These are phyloP conservation scores for Hydrocynus forskahlii DNA, from an alignment of 2,797 vertebrate species.

Conservation along the genomic window DNA sequence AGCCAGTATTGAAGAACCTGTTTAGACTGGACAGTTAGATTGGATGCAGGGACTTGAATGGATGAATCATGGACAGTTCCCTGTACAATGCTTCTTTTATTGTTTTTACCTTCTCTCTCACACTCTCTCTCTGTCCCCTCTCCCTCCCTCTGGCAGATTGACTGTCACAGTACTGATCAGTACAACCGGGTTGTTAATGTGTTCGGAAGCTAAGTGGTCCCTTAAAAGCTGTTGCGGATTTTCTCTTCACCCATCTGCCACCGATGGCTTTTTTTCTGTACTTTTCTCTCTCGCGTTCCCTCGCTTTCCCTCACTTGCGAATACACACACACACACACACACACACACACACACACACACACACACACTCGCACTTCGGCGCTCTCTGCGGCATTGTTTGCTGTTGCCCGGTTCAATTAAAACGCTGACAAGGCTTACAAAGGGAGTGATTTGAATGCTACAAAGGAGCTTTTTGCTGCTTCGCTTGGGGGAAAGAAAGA, in stretches of 20 bases:
- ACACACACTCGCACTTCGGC: slow-evolving; percentile 17
- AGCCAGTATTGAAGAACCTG: background rate
- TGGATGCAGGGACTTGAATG: background rate
- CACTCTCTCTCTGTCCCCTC: background rate
- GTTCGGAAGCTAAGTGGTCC: slow-evolving; percentile 17
- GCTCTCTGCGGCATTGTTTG: slow-evolving; percentile 53
- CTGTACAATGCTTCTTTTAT: slow-evolving; percentile 12
- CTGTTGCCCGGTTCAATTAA: slow-evolving; percentile 58
- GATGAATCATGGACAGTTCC: background rate
- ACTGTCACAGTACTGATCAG: slow-evolving; percentile 5
- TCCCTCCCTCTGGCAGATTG: slow-evolving; percentile 48
- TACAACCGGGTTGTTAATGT: slow-evolving; percentile 7
- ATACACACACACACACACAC: slow-evolving; percentile 5
- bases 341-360: slow-evolving; percentile 32
- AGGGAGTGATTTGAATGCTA: slow-evolving; percentile 52
- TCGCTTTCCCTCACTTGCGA: slow-evolving; percentile 4
- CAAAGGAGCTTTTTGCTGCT: slow-evolving; percentile 54
- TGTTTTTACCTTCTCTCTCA: background rate
- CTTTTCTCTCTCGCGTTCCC: background rate
- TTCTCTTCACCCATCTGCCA: slow-evolving; percentile 8
- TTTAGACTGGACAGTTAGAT: background rate
- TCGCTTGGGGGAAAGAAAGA: slow-evolving; percentile 23
- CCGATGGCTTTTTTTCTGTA: background rate
- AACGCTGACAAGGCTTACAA: slow-evolving; percentile 58
- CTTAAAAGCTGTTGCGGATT: slow-evolving; percentile 12